These are phyloP conservation scores for Gallinago nigripennis DNA, from an alignment of 2,797 vertebrate genomes.

Conservation along the genomic window DNA sequence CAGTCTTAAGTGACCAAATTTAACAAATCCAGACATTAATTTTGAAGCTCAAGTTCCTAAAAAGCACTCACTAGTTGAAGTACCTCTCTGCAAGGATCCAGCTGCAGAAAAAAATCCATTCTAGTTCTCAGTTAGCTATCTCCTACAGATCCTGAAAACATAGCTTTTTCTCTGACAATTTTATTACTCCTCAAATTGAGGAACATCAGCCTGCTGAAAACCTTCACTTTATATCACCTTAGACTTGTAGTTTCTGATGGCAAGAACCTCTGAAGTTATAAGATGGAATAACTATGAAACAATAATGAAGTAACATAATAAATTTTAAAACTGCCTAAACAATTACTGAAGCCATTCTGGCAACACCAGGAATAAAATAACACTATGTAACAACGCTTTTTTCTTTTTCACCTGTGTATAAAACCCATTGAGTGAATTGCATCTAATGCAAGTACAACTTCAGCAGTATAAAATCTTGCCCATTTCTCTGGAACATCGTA, in stretches of 20 bases:
- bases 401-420: conserved; percentile 90
- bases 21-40: not conserved
- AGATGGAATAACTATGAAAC: not conserved
- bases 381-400: not conserved
- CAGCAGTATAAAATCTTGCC: conserved; percentile 97
- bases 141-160: not conserved
- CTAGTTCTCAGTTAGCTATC: not conserved
- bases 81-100: not conserved
- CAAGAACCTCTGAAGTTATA: not conserved
- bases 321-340: not conserved
- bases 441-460: conserved; percentile 96
- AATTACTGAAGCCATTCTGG: not conserved
- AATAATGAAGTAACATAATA: not conserved
- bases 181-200: not conserved
- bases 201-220: not conserved
- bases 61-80: not conserved
- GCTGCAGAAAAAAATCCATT: not conserved
- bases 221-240: not conserved
- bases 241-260: not conserved
- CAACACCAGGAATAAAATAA: not conserved
- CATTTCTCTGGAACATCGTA: conserved; percentile 98
- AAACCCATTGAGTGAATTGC: conserved; percentile 99
- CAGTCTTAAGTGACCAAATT: not conserved
- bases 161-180: not conserved
- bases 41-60: not conserved